phyloP scores from a whole-genome alignment of 2,113 vertebrate genomes.

The Silurus meridionalis region DNA sequence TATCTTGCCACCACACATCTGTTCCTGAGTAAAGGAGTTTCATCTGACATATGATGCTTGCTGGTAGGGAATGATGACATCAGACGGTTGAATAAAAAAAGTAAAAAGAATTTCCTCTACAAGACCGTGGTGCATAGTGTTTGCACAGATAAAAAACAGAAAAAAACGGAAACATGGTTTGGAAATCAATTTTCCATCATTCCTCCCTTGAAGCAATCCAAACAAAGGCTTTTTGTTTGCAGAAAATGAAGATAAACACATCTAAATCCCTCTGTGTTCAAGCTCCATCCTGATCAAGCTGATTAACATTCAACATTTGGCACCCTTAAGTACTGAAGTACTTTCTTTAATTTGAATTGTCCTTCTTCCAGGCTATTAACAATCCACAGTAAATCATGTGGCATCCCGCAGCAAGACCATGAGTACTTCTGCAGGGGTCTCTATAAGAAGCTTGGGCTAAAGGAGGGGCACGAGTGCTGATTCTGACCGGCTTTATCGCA shows the following conservation, averaged over 20 bases:
- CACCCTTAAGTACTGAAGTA: conserved; percentile 25
- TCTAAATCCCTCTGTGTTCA: neutral
- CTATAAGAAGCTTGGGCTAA: neutral
- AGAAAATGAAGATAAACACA: conserved; percentile 29
- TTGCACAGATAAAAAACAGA: neutral
- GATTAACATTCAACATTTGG: conserved; percentile 38
- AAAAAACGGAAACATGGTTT: neutral
- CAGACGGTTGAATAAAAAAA: conserved; percentile 2
- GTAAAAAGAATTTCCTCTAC: neutral
- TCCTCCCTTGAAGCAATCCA: neutral
- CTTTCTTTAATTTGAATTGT: conserved; percentile 25
- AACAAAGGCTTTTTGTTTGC: conserved; percentile 13
- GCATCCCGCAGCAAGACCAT: conserved; percentile 5
- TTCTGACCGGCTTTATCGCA: conserved; percentile 28
- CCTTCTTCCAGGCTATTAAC: conserved; percentile 27
- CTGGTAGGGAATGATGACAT: neutral
- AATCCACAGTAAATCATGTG: conserved; percentile 36
- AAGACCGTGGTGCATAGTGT: neutral
- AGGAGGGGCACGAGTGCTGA: conserved; percentile 27
- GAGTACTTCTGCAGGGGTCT: conserved; percentile 18
- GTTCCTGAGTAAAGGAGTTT: neutral
- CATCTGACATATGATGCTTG: neutral
- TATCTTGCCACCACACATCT: neutral
- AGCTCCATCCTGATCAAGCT: conserved; percentile 12
- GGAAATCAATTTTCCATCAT: conserved; percentile 17